phyloP scores from a whole-genome alignment of 2,797 vertebrate genomes.

The Discoglossus pictus region DNA sequence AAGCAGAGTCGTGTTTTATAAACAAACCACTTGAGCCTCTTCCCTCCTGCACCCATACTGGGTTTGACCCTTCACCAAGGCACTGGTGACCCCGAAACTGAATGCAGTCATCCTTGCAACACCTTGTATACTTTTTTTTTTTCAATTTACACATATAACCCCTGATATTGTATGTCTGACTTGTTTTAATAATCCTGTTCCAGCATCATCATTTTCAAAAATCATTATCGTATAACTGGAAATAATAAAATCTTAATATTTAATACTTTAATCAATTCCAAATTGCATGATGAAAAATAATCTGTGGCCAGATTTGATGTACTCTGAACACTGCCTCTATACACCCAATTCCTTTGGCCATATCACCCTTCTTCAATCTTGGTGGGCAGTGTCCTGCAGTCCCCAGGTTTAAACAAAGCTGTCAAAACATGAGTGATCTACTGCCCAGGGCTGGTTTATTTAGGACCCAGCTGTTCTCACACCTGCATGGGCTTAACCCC shows the following conservation, averaged over 20 bases:
- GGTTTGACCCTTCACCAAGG: conserved; percentile 23
- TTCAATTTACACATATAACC: too few species aligned
- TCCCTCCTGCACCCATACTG: conserved; percentile 26
- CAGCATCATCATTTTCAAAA: too few species aligned
- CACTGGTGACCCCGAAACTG: conserved; percentile 28
- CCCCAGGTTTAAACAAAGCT: conserved; percentile 25
- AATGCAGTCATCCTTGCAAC: too few species aligned
- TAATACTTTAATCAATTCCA: too few species aligned
- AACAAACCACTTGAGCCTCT: conserved; percentile 43
- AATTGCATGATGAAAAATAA: too few species aligned
- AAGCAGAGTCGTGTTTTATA: conserved; percentile 40
- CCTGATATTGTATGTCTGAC: too few species aligned
- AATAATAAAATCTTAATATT: too few species aligned
- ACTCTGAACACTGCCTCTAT: too few species aligned
- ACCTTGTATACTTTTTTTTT: too few species aligned
- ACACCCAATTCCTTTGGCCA: conserved; percentile 27
- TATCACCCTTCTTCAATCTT: neutral
- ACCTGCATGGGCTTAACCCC: conserved; percentile 19
- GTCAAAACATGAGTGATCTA: conserved; percentile 38
- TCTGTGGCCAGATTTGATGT: too few species aligned
- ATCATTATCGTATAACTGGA: too few species aligned
- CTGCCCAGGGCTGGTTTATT: conserved; percentile 30
- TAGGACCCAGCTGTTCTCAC: conserved; percentile 1
- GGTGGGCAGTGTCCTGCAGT: neutral
- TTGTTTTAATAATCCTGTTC: too few species aligned